phyloP scores from a whole-genome alignment of 2,888 invertebrate genomes.

The Drosophila limbata region DNA sequence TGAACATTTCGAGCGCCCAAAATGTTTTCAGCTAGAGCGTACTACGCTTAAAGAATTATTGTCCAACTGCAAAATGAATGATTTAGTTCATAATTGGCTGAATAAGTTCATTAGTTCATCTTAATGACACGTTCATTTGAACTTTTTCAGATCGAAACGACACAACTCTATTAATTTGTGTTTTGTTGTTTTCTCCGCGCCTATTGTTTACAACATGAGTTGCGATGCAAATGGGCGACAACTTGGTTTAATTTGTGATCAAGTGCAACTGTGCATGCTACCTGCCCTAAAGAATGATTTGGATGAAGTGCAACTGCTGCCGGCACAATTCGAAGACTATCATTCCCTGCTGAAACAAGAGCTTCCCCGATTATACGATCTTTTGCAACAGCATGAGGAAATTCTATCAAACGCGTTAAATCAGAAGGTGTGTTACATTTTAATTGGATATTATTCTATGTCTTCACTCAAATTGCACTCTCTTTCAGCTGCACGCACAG shows the following conservation, averaged over 20 bases:
- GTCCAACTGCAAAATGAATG: no score
- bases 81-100: no score
- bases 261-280: constrained; percentile 71
- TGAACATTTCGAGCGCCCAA: no score
- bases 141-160: no score
- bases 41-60: no score
- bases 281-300: constrained; percentile 77
- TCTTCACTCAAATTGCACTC: not conserved
- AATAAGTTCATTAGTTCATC: no score
- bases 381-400: constrained; percentile 64
- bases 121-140: no score
- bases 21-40: no score
- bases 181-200: no score
- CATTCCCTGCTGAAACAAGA: constrained; percentile 65
- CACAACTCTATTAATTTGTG: no score
- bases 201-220: constrained; percentile 41
- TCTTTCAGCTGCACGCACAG: constrained; percentile 63
- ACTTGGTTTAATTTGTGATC: constrained; percentile 46
- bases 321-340: constrained; percentile 71
- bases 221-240: constrained; percentile 3
- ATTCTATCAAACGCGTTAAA: not conserved
- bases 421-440: constrained; percentile 35
- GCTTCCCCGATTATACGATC: constrained; percentile 78
- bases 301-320: constrained; percentile 68
- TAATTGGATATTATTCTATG: not conserved